A percentile compares a stretch with the other conserved stretches of the same genome.
Conservation (phyloP, 1,140 invertebrate genomes). For the Andricus grossulariae region DNA sequence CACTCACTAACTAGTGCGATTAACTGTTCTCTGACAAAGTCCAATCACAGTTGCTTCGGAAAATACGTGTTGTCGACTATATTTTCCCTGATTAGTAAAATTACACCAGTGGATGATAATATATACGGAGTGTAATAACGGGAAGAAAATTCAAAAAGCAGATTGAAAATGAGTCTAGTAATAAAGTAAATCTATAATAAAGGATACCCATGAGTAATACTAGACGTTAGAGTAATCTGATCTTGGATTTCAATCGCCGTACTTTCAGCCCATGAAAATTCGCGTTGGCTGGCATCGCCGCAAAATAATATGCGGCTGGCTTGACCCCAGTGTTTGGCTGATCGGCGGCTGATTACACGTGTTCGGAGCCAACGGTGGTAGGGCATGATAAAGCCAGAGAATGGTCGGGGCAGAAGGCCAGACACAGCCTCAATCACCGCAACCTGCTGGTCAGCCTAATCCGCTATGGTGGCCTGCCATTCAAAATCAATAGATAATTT, state of each 20-base stretch:
- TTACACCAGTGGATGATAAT: not conserved
- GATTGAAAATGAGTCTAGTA: constrained; percentile 2
- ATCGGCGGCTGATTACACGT: constrained; percentile 74
- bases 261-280: constrained; percentile 10
- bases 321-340: constrained; percentile 67
- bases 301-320: constrained; percentile 67
- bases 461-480: constrained; percentile 68
- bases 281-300: constrained; percentile 10
- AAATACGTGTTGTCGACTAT: not conserved
- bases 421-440: constrained; percentile 74
- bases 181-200: not conserved
- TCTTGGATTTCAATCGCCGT: constrained; percentile 19
- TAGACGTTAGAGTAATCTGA: constrained; percentile 2
- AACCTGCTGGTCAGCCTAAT: constrained; percentile 73
- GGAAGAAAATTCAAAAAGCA: not conserved
- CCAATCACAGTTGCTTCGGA: not conserved
- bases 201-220: no score
- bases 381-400: constrained; percentile 71
- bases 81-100: not conserved
- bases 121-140: not conserved
- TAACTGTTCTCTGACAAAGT: not conserved
- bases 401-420: constrained; percentile 70
- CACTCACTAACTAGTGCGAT: not conserved
- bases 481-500: constrained; percentile 75
- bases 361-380: constrained; percentile 64